Base-by-base conservation (phyloP, 2,113 vertebrate genomes). In the Syngnathus scovelli region DNA sequence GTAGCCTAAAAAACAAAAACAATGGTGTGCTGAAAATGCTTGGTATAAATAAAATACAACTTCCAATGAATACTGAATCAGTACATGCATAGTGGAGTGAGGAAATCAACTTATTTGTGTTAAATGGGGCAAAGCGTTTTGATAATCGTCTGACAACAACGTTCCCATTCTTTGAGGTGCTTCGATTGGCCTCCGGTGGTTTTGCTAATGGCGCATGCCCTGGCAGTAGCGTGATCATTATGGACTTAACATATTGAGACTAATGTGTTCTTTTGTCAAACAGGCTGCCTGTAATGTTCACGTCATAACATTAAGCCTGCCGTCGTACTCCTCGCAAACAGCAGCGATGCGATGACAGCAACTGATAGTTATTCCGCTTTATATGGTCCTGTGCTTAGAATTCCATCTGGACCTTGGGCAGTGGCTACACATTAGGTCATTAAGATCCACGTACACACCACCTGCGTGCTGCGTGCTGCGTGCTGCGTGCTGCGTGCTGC, bases 181-280 rank as follows among this genome's bases (percentile, higher is more conserved):
- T 46, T 63, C 37, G 58, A 74, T 61, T 71, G 70, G 59, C 70
- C 68, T 62, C 55, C 33, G 63, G 62, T 44, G 63, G 60, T 9
- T 15, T 70, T 66, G 49, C 49, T 70, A 74, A 77, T 67, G 43
- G 38, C 27, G 69, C 60, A 16, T 54, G 71, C 63, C 46, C 2
- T 69, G 54, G 64, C 62, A 64, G 19, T 62, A 2, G 51, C 4
- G 63, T 76, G 72, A 74, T 76, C 77, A 70, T 81, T 62, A 69
- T 33, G 46, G 70, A 78, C 77, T 65, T 79, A 79, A 62, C 37
- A 67, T 52, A 69, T 73, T 52, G 64, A 68, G 72, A 73, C 76
- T 49, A 78, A 75, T 61, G 64, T 61, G 71, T 66, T 68, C 33
- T 39, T 9, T 43, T 72, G 74, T 79, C 72, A 76, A 39, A 38